phyloP scores from a whole-genome alignment of 2,797 vertebrate genomes.

The Coregonus sp. region DNA sequence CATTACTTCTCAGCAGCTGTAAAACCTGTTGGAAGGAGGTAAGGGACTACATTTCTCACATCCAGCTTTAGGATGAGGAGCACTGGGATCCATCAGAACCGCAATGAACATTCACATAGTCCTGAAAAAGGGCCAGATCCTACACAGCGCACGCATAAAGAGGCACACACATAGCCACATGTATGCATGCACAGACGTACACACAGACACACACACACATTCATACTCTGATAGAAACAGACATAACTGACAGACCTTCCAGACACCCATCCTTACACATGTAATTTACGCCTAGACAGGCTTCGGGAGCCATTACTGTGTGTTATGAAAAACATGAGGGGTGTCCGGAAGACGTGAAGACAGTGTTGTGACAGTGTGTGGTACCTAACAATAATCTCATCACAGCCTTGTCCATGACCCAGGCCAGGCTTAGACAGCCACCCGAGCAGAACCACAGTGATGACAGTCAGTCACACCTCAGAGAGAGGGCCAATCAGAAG shows the following conservation, averaged over 20 bases:
- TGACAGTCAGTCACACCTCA: slow-evolving; percentile 73
- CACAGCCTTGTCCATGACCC: slow-evolving; percentile 71
- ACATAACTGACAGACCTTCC: slow-evolving; percentile 57
- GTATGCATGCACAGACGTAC: not conserved
- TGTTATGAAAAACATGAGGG: slow-evolving; percentile 72
- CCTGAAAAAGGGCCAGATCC: slow-evolving; percentile 17
- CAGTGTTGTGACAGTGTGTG: slow-evolving; percentile 77
- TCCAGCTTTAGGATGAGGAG: slow-evolving; percentile 61
- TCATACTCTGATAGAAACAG: slow-evolving; percentile 24
- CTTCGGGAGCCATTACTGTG: slow-evolving; percentile 65
- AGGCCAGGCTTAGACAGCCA: slow-evolving; percentile 66
- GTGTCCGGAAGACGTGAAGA: slow-evolving; percentile 77
- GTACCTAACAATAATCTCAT: slow-evolving; percentile 77
- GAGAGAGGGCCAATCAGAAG: slow-evolving; percentile 7
- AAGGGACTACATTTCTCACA: slow-evolving; percentile 37
- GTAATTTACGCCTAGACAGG: slow-evolving; percentile 59
- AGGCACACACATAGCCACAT: not conserved
- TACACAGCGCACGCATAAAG: slow-evolving; percentile 4
- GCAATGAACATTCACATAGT: slow-evolving; percentile 52
- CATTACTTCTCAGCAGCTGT: slow-evolving; percentile 61
- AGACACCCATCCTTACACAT: slow-evolving; percentile 34
- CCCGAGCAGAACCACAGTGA: slow-evolving; percentile 72
- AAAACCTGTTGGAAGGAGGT: slow-evolving; percentile 67
- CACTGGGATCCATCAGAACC: slow-evolving; percentile 63
- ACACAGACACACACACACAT: not conserved